Evolutionary conservation across 2,797 vertebrate genomes (phyloP), one percentile per base, ranked within the genome.

Genomic region (Enteromius viviparus): DNA sequence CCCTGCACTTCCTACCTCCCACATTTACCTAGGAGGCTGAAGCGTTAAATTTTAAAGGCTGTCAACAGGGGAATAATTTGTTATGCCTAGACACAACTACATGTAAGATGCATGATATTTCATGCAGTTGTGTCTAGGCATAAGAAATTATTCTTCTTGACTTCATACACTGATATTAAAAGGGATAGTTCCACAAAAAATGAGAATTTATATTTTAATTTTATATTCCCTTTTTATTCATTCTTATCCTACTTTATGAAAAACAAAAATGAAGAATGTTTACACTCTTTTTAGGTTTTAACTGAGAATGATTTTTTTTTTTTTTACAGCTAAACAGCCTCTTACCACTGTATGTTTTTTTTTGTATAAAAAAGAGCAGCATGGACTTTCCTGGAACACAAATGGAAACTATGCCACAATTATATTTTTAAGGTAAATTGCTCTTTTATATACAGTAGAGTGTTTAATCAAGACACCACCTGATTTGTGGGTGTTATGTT

Each of bases 381-480:
- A n/a, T 74, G 29, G 53, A 74, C 6, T 2, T 37, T 53, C 19
- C n/a, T 55, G 71, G 29, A 74, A 55, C 19, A 74, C 49, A 55
- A 74, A 74, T 34, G 29, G 49, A 74, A 80, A 72, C 23, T 2
- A 80, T 71, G 37, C 23, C n/a, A 72, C 2, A 72, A 47, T 65
- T 74, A 4, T 40, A 51, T 64, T 34, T 42, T 78, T 49, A 71
- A 51, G n/a, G 62, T 40, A 53, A 65, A 85, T n/a, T 78, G 26
- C 64, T 78, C 64, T 65, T 53, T 55, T 49, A 76, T 74, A 80
- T 62, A 70, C 26, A 26, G 26, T 26, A 26, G 82, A 15, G 11
- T 47, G 14, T 66, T 77, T 72, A 71, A 71, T 58, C 60, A 75
- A 62, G 83, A 82, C 75, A 78, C 81, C 81, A 79, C 68, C 69